These are phyloP conservation scores for Dendrolimus houi DNA, from an alignment of 2,888 invertebrate genomes.

Conservation along the genomic window DNA sequence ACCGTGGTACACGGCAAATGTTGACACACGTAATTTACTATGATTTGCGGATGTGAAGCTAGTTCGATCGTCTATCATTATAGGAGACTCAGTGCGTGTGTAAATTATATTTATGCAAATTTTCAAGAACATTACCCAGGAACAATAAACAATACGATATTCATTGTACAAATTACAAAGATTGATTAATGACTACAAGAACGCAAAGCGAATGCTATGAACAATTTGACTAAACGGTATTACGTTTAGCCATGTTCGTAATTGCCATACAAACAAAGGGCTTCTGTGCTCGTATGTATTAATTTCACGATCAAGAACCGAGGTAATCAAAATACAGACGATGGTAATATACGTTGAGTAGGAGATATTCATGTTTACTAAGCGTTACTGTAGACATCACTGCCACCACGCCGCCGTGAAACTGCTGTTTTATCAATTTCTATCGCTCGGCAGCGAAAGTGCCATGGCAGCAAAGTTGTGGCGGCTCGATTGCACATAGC, in stretches of 20 bases:
- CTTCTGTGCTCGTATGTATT: conserved; percentile 27
- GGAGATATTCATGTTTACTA: not conserved
- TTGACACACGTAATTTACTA: too few species aligned
- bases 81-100: too few species aligned
- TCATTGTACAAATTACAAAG: conserved; percentile 15
- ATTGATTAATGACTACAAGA: conserved; percentile 22
- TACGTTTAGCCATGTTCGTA: conserved; percentile 27
- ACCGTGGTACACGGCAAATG: too few species aligned
- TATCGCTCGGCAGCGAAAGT: too few species aligned
- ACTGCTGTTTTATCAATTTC: not conserved
- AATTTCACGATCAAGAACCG: conserved; percentile 35
- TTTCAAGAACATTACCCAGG: not conserved
- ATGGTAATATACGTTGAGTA: conserved; percentile 13
- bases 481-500: not conserved
- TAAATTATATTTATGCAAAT: too few species aligned
- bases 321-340: conserved; percentile 27
- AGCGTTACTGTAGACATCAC: not conserved
- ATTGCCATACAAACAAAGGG: conserved; percentile 35
- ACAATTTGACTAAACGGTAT: conserved; percentile 30
- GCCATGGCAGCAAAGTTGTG: too few species aligned
- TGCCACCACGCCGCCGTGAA: not conserved
- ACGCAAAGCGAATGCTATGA: conserved; percentile 34
- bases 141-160: conserved; percentile 12
- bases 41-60: too few species aligned
- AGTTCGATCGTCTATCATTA: too few species aligned